phyloP scores from a whole-genome alignment of 2,888 invertebrate genomes.

The Thecocarcelia acutangulata region DNA sequence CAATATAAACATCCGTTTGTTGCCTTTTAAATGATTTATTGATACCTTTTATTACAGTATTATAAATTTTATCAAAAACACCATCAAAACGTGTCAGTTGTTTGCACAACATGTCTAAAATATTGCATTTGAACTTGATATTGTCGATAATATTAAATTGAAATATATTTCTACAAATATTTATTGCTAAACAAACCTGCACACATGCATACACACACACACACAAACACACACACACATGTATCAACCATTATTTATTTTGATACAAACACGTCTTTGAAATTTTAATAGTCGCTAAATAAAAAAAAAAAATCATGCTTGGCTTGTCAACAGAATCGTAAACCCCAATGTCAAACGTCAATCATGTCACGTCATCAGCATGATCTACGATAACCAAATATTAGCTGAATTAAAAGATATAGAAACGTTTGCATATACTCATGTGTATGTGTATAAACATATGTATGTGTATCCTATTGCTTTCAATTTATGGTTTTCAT shows the following conservation, averaged over 20 bases:
- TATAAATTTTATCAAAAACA: not conserved
- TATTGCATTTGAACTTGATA: not conserved
- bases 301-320: not conserved
- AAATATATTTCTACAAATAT: not conserved
- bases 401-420: not conserved
- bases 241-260: not conserved
- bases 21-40: not conserved
- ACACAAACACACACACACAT: not conserved
- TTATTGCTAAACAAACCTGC: not conserved
- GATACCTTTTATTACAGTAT: not conserved
- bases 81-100: conserved; percentile 3
- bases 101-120: not conserved
- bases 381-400: conserved; percentile 20
- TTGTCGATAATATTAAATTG: not conserved
- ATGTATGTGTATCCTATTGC: no score
- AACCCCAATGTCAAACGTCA: conserved; percentile 27
- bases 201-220: not conserved
- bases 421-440: conserved; percentile 3
- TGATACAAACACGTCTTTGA: not conserved
- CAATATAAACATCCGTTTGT: no score
- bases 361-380: conserved; percentile 4
- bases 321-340: not conserved
- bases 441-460: no score
- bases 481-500: not conserved
- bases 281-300: not conserved